Evolutionary conservation across 2,113 vertebrate genomes (phyloP).

Genomic region (Tachysurus vachellii): DNA sequence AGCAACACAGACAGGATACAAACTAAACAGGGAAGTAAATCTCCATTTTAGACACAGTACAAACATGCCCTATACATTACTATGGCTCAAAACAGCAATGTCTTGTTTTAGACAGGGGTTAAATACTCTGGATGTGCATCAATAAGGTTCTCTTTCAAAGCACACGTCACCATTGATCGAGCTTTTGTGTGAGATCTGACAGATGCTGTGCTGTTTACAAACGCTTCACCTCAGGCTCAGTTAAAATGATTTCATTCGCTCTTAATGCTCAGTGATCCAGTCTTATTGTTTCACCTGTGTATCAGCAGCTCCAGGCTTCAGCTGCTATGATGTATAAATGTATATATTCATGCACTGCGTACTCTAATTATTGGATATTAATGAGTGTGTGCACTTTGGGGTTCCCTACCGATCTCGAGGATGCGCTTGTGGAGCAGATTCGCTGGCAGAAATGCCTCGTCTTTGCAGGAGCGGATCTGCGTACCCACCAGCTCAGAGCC

Average conservation of each 20-base stretch:
- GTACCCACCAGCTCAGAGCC: conserved; percentile 84
- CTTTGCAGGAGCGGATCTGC: conserved; percentile 84
- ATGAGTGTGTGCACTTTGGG: no score
- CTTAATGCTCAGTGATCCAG: not conserved
- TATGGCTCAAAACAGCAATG: not conserved
- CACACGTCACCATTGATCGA: not conserved
- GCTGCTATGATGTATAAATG: no score
- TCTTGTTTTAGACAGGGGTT: not conserved
- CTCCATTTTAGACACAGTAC: not conserved
- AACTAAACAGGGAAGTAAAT: not conserved
- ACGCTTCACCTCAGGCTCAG: not conserved
- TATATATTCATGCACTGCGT: not conserved
- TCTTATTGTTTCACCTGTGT: not conserved
- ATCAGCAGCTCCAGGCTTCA: conserved; percentile 6
- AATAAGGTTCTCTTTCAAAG: not conserved
- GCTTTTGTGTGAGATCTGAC: not conserved
- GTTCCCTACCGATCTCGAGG: conserved; percentile 78
- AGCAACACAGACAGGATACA: not conserved
- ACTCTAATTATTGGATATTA: not conserved
- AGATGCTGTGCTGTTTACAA: not conserved
- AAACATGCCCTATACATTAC: not conserved
- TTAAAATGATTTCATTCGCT: not conserved
- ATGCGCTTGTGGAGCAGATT: conserved; percentile 80
- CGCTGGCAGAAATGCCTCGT: conserved; percentile 83
- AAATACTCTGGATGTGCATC: not conserved